Percentiles rank a stretch among this genome's conserved stretches.
Conservation (phyloP, 2,113 vertebrate species). For the Pituophis catenifer region DNA sequence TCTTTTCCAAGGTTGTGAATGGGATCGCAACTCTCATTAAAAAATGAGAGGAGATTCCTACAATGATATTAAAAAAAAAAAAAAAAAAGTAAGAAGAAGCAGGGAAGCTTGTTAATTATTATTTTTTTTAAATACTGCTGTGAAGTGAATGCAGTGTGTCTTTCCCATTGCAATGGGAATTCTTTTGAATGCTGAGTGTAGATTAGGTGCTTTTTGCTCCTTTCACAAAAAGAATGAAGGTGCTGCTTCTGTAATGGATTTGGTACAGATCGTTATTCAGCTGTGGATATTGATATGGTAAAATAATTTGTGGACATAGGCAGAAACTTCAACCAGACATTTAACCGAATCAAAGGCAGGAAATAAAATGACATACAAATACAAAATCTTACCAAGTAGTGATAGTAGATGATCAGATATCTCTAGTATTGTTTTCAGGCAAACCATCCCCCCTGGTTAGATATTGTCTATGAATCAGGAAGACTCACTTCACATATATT, state of each 20-base stretch:
- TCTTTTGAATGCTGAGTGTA: constrained; percentile 45
- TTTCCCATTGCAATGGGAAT: constrained; percentile 50
- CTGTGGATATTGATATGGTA: constrained; percentile 11
- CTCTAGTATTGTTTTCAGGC: neutral
- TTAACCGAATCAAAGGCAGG: neutral
- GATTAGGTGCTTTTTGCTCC: constrained; percentile 35
- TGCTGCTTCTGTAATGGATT: constrained; percentile 36
- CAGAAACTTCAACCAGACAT: neutral
- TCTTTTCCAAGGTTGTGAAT: constrained; percentile 38
- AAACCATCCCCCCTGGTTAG: neutral
- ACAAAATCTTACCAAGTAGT: neutral
- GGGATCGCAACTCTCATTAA: constrained; percentile 37
- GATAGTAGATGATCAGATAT: neutral
- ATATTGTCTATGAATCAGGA: neutral
- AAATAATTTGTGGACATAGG: constrained; percentile 14
- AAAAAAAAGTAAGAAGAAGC: constrained; percentile 38
- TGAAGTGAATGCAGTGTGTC: constrained; percentile 13
- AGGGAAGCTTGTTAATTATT: constrained; percentile 29
- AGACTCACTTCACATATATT: neutral
- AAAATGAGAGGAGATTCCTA: constrained; percentile 49
- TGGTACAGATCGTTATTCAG: neutral
- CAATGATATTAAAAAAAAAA: constrained; percentile 45
- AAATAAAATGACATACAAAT: neutral
- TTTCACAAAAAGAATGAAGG: constrained; percentile 10
- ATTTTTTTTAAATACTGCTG: constrained; percentile 30